These are phyloP conservation scores for Hypothenemus hampei DNA, from an alignment of 1,140 invertebrate species.

Conservation along the genomic window DNA sequence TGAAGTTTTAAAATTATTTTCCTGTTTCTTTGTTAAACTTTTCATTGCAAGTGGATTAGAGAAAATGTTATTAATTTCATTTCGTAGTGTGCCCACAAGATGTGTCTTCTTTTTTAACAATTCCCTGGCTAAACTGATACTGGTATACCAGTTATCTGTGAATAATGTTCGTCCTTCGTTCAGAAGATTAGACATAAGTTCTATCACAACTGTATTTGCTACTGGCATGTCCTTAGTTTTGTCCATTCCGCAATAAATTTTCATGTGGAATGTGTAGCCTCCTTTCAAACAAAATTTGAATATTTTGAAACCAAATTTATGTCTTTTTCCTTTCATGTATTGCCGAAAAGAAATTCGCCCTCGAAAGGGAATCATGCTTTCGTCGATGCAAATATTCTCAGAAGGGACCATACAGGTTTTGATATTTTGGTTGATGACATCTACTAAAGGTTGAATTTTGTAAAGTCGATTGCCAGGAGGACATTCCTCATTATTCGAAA, in stretches of 20 bases:
- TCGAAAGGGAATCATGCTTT: slow-evolving; percentile 38
- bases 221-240: background rate
- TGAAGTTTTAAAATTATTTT: too few species aligned
- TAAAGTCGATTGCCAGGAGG: background rate
- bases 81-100: slow-evolving; percentile 45
- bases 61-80: too few species aligned
- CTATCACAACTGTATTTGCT: slow-evolving; percentile 1
- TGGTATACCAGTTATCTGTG: slow-evolving; percentile 42
- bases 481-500: slow-evolving; percentile 6
- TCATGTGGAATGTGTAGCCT: background rate
- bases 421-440: slow-evolving; percentile 18
- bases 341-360: slow-evolving; percentile 36
- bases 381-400: slow-evolving; percentile 34
- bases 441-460: slow-evolving; percentile 10
- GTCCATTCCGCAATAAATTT: slow-evolving; percentile 10
- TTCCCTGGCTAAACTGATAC: slow-evolving; percentile 42
- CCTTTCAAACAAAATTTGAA: slow-evolving; percentile 30
- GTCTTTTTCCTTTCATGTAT: slow-evolving; percentile 38
- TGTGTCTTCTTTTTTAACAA: slow-evolving; percentile 45
- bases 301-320: slow-evolving; percentile 38
- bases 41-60: too few species aligned
- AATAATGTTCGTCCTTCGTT: slow-evolving; percentile 1
- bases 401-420: slow-evolving; percentile 24
- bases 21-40: too few species aligned
- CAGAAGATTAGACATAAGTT: slow-evolving; percentile 5